Percentiles rank a stretch among this genome's conserved stretches.
phyloP scores from a whole-genome alignment of 2,113 vertebrate genomes.

The Engraulis encrasicolus region DNA sequence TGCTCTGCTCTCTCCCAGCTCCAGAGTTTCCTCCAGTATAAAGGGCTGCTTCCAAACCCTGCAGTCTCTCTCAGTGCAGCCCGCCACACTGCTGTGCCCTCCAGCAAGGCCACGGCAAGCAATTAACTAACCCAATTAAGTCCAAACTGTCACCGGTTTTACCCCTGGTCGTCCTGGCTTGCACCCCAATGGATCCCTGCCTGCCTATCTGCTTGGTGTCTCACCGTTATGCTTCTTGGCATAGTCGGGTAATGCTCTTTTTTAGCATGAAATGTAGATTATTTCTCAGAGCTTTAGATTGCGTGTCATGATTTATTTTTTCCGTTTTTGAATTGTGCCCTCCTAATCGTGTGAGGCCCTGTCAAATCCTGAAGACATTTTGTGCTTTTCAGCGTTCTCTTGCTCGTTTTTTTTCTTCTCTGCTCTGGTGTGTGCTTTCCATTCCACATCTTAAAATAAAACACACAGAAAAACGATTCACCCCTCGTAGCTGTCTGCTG shows the following conservation, averaged over 20 bases:
- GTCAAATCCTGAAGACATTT: not conserved
- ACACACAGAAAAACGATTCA: no score
- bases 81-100: slow-evolving; percentile 21
- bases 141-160: slow-evolving; percentile 28
- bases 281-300: not conserved
- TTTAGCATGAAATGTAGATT: not conserved
- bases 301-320: not conserved
- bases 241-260: not conserved
- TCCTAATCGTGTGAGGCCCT: not conserved
- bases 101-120: slow-evolving; percentile 42
- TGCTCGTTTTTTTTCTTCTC: not conserved
- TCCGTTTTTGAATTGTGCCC: not conserved
- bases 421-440: not conserved
- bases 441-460: not conserved
- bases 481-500: not conserved
- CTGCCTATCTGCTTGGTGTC: no score
- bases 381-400: not conserved
- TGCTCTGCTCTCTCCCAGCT: no score
- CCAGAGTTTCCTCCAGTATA: not conserved
- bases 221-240: not conserved
- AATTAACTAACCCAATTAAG: slow-evolving; percentile 63
- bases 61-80: not conserved
- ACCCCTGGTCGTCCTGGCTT: not conserved
- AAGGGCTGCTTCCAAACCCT: not conserved
- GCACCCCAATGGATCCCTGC: not conserved